These are phyloP conservation scores for Melinaea menophilus DNA, from an alignment of 2,888 invertebrate species.

Conservation along the genomic window DNA sequence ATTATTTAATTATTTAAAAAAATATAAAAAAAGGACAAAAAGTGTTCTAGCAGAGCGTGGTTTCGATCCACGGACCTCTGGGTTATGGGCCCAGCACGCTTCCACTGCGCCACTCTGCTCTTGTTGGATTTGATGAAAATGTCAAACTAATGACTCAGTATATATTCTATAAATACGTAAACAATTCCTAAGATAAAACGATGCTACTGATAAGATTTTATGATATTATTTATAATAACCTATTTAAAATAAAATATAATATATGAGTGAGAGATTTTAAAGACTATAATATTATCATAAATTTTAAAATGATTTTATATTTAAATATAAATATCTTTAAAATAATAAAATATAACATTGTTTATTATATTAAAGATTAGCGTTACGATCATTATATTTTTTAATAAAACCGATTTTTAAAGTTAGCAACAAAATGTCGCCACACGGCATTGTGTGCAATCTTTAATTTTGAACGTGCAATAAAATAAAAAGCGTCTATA, in stretches of 20 bases:
- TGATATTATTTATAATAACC: no score
- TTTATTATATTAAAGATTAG: no score
- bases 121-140: conserved; percentile 30
- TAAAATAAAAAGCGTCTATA: conserved; percentile 37
- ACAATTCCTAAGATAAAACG: neutral
- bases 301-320: no score
- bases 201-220: no score
- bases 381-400: neutral
- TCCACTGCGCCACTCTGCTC: conserved; percentile 90
- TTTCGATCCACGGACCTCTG: conserved; percentile 96
- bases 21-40: conserved; percentile 41
- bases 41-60: conserved; percentile 85
- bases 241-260: no score
- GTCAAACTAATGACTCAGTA: conserved; percentile 3
- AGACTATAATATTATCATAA: no score
- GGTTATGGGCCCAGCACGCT: conserved; percentile 92
- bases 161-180: neutral
- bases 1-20: conserved; percentile 11
- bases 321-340: no score
- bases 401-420: neutral
- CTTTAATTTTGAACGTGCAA: conserved; percentile 18
- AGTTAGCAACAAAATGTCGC: conserved; percentile 7
- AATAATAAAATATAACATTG: no score
- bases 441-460: conserved; percentile 11
- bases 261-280: no score